Evolutionary conservation across 2,797 vertebrate genomes (phyloP).

Genomic region (Pachyuromys duprasi): DNA sequence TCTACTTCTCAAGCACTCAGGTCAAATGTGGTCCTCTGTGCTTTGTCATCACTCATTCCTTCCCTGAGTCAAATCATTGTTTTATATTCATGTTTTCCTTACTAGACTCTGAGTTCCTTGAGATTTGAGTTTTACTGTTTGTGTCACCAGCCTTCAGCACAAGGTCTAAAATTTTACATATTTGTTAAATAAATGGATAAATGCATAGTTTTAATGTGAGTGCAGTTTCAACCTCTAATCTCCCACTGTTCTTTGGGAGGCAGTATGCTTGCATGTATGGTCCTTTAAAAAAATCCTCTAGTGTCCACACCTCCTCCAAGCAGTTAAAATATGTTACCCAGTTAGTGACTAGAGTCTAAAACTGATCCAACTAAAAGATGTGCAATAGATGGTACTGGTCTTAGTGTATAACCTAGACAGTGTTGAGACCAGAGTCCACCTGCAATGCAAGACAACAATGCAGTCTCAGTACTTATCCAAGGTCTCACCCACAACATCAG

Average conservation of each 20-base stretch:
- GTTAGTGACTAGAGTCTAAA: slow-evolving; percentile 37
- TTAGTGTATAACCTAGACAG: slow-evolving; percentile 38
- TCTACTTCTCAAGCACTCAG: not conserved
- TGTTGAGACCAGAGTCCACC: slow-evolving; percentile 48
- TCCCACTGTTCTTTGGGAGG: not conserved
- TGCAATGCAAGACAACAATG: slow-evolving; percentile 42
- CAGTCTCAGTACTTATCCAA: not conserved
- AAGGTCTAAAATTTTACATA: slow-evolving; percentile 22
- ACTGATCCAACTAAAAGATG: slow-evolving; percentile 52
- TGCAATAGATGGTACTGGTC: slow-evolving; percentile 38
- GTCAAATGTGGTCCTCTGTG: not conserved
- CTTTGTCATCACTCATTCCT: not conserved
- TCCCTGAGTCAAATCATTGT: not conserved
- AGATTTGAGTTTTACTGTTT: slow-evolving; percentile 10
- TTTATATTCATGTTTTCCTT: not conserved
- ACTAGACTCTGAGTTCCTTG: not conserved
- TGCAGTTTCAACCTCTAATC: slow-evolving; percentile 13
- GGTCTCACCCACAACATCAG: slow-evolving; percentile 18
- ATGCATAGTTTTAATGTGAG: slow-evolving; percentile 10
- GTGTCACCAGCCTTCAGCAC: not conserved
- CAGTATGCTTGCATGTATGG: not conserved
- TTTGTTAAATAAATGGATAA: slow-evolving; percentile 12
- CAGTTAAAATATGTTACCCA: slow-evolving; percentile 43
- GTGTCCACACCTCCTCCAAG: not conserved
- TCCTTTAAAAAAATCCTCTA: slow-evolving; percentile 8